These are phyloP conservation scores for Panagrolaimus sp. DNA, from an alignment of 1,140 invertebrate genomes.

Conservation along the genomic window DNA sequence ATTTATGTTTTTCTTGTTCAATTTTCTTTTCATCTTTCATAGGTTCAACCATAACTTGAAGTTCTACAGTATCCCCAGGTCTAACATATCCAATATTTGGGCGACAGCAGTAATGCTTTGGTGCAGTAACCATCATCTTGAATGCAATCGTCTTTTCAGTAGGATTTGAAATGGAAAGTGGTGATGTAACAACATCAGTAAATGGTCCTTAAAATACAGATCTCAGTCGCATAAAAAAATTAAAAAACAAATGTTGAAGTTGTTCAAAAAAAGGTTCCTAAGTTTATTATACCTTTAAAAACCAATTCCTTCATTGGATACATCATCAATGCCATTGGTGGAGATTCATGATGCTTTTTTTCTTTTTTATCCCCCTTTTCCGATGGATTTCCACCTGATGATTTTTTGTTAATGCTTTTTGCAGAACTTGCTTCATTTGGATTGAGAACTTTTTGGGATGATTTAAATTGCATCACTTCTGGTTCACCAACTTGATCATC, in stretches of 20 bases:
- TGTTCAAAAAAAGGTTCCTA: no score
- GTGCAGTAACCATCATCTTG: constrained; percentile 5
- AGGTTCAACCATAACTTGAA: constrained; percentile 12
- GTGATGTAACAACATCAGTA: background rate
- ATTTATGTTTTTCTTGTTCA: constrained; percentile 13
- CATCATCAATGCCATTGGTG: background rate
- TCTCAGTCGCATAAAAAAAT: background rate
- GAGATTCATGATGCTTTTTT: background rate
- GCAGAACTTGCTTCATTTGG: no score
- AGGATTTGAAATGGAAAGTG: constrained; percentile 1
- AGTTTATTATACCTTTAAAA: constrained; percentile 14
- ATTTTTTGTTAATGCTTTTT: no score
- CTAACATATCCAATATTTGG: background rate
- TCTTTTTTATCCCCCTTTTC: constrained; percentile 12
- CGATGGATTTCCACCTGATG: background rate
- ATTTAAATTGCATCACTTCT: no score
- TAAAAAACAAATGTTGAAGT: background rate
- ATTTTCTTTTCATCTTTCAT: constrained; percentile 16
- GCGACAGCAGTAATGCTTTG: constrained; percentile 15
- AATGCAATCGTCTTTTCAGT: constrained; percentile 1
- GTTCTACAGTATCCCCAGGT: background rate
- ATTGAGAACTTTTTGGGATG: no score
- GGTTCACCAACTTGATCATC: no score
- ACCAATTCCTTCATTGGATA: constrained; percentile 5
- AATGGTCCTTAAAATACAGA: background rate